Conservation (phyloP, 2,113 vertebrate species). For the Axis porcinus region DNA sequence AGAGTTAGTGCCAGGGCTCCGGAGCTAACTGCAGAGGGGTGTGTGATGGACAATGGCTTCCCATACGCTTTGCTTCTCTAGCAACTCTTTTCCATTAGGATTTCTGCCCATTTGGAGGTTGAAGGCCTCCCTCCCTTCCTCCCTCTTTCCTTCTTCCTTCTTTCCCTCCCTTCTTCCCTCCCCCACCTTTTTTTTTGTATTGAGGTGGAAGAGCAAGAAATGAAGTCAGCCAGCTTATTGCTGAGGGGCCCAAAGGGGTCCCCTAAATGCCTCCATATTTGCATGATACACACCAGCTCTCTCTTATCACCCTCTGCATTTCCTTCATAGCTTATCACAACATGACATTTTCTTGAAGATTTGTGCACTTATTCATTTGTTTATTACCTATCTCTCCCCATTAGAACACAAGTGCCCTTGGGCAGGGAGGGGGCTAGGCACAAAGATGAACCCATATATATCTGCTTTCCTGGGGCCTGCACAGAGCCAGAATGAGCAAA, state of each 20-base stretch:
- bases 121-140: background rate
- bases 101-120: background rate
- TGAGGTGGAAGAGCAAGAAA: background rate
- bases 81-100: background rate
- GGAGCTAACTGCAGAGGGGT: background rate
- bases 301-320: background rate
- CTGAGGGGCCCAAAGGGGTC: background rate
- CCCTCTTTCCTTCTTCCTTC: background rate
- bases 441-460: background rate
- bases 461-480: background rate
- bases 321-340: background rate
- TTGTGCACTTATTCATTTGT: background rate
- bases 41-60: slow-evolving; percentile 9
- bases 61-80: slow-evolving; percentile 2
- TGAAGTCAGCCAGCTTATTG: background rate
- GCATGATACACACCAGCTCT: background rate
- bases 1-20: background rate
- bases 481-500: background rate
- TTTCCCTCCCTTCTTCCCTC: background rate
- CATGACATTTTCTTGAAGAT: background rate
- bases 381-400: background rate
- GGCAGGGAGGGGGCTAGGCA: accelerated
- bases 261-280: background rate
- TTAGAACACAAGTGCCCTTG: background rate
- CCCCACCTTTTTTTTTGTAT: background rate